A percentile compares a stretch with the other conserved stretches of the same genome.
phyloP scores from a whole-genome alignment of 2,888 invertebrate genomes.

The Apoda limacodes region DNA sequence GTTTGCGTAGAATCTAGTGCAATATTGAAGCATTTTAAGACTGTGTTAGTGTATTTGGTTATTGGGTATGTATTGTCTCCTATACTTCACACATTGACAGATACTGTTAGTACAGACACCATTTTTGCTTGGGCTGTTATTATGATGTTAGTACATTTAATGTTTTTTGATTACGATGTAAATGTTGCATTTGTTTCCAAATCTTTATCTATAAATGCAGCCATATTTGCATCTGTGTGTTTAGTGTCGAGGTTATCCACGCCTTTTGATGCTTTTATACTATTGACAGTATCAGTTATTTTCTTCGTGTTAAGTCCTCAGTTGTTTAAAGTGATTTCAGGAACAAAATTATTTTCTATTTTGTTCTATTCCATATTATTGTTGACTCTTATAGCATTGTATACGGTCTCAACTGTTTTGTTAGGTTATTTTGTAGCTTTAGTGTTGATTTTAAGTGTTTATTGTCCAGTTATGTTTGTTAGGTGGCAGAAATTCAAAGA shows the following conservation, averaged over 20 bases:
- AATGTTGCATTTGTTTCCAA: slow-evolving; percentile 90
- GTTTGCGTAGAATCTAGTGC: slow-evolving; percentile 37
- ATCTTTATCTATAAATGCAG: slow-evolving; percentile 93
- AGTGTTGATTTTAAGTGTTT: slow-evolving; percentile 74
- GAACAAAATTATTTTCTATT: slow-evolving; percentile 65
- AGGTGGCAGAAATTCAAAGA: slow-evolving; percentile 83
- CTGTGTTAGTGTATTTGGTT: slow-evolving; percentile 82
- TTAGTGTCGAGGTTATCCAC: slow-evolving; percentile 91
- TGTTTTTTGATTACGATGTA: slow-evolving; percentile 94
- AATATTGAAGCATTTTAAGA: slow-evolving; percentile 75
- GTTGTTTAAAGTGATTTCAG: slow-evolving; percentile 73
- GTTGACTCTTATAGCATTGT: slow-evolving; percentile 63
- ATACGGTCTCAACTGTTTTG: slow-evolving; percentile 67
- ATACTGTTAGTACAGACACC: slow-evolving; percentile 97
- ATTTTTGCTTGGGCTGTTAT: slow-evolving; percentile 93
- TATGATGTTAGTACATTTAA: slow-evolving; percentile 88
- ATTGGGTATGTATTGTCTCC: slow-evolving; percentile 93
- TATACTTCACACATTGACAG: slow-evolving; percentile 92
- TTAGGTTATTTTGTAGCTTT: slow-evolving; percentile 71
- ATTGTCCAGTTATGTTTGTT: slow-evolving; percentile 83
- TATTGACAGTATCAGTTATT: slow-evolving; percentile 89
- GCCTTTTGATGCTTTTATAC: slow-evolving; percentile 87
- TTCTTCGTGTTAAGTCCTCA: slow-evolving; percentile 92
- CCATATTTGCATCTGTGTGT: slow-evolving; percentile 95
- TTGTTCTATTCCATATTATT: slow-evolving; percentile 60